These are phyloP conservation scores for Zosterops japonicus DNA, from an alignment of 2,113 vertebrate genomes.

Conservation along the genomic window DNA sequence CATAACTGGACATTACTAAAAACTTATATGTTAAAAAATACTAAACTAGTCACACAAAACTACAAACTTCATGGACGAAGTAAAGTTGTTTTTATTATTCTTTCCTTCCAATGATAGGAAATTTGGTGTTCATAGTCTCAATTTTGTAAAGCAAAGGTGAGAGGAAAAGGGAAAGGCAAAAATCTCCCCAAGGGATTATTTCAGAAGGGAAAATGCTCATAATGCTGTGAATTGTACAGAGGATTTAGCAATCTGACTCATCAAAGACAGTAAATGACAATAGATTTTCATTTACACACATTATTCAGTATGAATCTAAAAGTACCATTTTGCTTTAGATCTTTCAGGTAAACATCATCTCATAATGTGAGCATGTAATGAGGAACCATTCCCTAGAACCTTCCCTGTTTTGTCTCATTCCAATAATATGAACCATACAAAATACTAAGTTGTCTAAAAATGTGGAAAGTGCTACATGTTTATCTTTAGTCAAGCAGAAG, in stretches of 20 bases:
- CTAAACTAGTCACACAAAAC: not conserved
- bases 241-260: not conserved
- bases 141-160: not conserved
- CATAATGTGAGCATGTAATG: not conserved
- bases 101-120: not conserved
- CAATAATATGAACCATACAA: not conserved
- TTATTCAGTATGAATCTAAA: not conserved
- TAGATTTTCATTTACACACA: not conserved
- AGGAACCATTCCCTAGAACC: not conserved
- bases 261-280: not conserved
- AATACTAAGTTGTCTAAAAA: not conserved
- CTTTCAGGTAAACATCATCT: not conserved
- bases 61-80: not conserved
- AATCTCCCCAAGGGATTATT: not conserved
- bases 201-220: not conserved
- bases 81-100: not conserved
- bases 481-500: not conserved
- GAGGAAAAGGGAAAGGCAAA: not conserved
- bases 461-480: not conserved
- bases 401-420: not conserved
- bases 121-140: not conserved
- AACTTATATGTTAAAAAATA: not conserved
- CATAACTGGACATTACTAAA: not conserved
- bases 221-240: not conserved
- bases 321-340: not conserved